Evolutionary conservation across 2,888 invertebrate genomes (phyloP), one percentile per base, ranked within the genome.

Genomic region (Nebria brevicollis): DNA sequence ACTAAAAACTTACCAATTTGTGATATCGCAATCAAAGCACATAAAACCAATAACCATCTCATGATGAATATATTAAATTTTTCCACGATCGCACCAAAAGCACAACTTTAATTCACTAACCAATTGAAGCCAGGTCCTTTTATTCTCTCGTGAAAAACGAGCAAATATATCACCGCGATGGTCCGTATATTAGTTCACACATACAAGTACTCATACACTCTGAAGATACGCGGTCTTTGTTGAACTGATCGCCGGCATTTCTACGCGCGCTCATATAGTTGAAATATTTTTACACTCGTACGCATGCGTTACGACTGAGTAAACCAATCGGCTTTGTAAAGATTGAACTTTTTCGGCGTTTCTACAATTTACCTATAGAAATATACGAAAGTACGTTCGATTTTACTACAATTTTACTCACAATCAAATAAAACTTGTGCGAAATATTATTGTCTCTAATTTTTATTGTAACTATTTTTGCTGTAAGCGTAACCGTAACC

Each of bases 1-100:
- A 66, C 34, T 72, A 15, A 26, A 10, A 15, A 73, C 79, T 70
- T 72, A 80, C 80, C 80, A 26, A 41, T 70, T 75, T 80, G 66
- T 68, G 64, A 64, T 70, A 80, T 72, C 11, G 80, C 80, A 41
- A 80, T 34, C 20, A 80, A 41, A 4, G 64, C 20, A 75, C 75
- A 75, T 54, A 75, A 41, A 80, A 80, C 34, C 72, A 80, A 65
- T 13, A 80, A 75, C 75, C 54, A 70, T 34, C 75, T 80, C 80
- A 80, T 80, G 34, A 75, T 80, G 75, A 75, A 78, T 64, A 75
- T 7, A 54, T 54, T 54, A 11, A 54, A 54, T 54, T 54, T 43
- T 54, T 54, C 54, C 54, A 64, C 20, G 26, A 13, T 73, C n/a
- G 11, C 73, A 73, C 73, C 20, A n/a, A 73, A 41, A 10, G 20